Evolutionary conservation across 2,797 vertebrate species (phyloP), one percentile per base, ranked within the genome.

Genomic region (Darevskia mixta): DNA sequence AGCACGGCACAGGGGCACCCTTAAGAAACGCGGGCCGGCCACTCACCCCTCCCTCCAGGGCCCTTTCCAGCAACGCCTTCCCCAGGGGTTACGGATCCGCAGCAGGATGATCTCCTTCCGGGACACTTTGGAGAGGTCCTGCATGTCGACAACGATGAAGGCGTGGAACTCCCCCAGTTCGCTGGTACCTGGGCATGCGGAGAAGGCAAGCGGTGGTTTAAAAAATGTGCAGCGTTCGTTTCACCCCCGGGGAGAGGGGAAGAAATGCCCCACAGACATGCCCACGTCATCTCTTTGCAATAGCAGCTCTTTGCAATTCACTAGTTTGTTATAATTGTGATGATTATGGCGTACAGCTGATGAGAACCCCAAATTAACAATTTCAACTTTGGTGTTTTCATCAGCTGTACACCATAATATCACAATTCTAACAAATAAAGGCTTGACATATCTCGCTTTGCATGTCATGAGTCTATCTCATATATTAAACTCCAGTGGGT

Each of bases 31-130:
- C 64, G 82, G 81, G 4, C 13, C 8, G 43, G 0, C 49, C 29
- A 93, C 97, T 93, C 90, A 99, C 99, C 97, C 97, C 83, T 96
- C 97, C 89, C 95, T 96, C 99, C 99, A 99, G 75, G 96, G 95
- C 0, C 99, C 98, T 64, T 94, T 97, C 98, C 98, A 98, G 94
- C 97, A 98, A 58, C 97, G 96, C 84, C 99, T 97, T 10, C 98
- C 99, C 99, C 99, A 99, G 2, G 99, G 98, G 93, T 99, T 99
- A 93, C 97, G 97, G 90, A 99, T 97, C 81, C 98, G 96, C 9
- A 99, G 95, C 7, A 99, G 96, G 77, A 97, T 95, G 17, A 98
- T 84, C 67, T 94, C 83, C 35, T 94, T 96, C 45, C 96, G 95
- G 6, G 92, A 85, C 2, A 4, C 96, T 72, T 95, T 96, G 79